Evolutionary conservation across 2,113 vertebrate genomes (phyloP).

Genomic region (Halcyon senegalensis): DNA sequence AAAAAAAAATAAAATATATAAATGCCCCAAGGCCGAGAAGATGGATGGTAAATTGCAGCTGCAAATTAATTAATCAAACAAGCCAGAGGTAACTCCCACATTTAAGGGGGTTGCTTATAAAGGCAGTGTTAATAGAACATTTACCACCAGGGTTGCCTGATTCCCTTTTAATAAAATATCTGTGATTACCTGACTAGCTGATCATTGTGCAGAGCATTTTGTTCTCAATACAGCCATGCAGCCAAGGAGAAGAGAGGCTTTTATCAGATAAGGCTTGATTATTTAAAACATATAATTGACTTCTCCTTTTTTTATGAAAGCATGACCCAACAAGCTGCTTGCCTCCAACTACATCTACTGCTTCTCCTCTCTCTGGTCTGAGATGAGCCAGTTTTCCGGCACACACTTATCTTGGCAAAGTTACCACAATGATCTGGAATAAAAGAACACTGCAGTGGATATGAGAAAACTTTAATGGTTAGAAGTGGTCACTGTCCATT

Average conservation of each 20-base stretch:
- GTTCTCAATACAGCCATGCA: slow-evolving; percentile 6
- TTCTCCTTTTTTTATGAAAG: neutral
- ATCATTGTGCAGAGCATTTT: neutral
- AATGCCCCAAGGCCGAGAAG: slow-evolving; percentile 19
- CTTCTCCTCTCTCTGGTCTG: neutral
- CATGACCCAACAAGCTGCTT: neutral
- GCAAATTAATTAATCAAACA: slow-evolving; percentile 58
- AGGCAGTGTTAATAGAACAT: slow-evolving; percentile 16
- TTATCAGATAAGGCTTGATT: slow-evolving; percentile 17
- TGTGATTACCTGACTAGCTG: slow-evolving; percentile 53
- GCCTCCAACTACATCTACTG: neutral
- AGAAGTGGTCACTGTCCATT: neutral
- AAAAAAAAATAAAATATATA: neutral
- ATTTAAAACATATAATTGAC: slow-evolving; percentile 22
- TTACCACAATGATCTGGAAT: neutral
- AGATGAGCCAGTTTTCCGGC: slow-evolving; percentile 4
- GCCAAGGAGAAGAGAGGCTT: neutral
- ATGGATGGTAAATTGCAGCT: slow-evolving; percentile 34
- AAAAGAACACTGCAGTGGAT: neutral
- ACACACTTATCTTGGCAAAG: neutral
- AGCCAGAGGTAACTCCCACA: slow-evolving; percentile 24
- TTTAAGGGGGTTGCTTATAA: slow-evolving; percentile 23
- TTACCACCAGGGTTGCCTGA: slow-evolving; percentile 5
- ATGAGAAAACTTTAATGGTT: neutral
- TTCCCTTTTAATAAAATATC: slow-evolving; percentile 27